Percentiles rank a stretch among this genome's conserved stretches.
Conservation (phyloP, 2,113 vertebrate species). For the Oryzias javanicus region DNA sequence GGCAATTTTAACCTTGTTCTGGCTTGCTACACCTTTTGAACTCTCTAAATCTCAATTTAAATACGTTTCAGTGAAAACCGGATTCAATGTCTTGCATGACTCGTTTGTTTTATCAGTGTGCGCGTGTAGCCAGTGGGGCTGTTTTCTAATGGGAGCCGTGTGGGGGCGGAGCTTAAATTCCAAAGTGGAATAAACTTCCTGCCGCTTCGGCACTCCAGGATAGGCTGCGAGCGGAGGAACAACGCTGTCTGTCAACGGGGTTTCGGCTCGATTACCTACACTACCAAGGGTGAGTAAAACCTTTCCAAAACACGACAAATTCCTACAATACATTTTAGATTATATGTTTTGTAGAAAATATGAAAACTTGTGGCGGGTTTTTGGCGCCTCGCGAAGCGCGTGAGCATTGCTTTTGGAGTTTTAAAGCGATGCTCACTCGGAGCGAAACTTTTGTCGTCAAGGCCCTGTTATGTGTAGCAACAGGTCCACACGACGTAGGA, state of each 20-base stretch:
- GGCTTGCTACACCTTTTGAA: not conserved
- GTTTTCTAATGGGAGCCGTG: not conserved
- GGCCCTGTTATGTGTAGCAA: conserved; percentile 70
- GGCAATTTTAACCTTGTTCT: not conserved
- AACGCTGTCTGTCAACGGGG: conserved; percentile 43
- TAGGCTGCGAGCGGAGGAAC: conserved; percentile 52
- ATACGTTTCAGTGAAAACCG: not conserved
- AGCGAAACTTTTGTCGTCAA: conserved; percentile 67
- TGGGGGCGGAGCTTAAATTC: conserved; percentile 65
- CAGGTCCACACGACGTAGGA: conserved; percentile 59
- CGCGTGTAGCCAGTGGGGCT: not conserved
- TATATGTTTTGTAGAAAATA: not conserved
- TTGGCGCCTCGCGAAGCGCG: not conserved
- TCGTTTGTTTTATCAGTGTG: not conserved
- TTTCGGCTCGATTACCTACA: conserved; percentile 32
- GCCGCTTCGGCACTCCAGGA: conserved; percentile 70
- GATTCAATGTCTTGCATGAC: not conserved
- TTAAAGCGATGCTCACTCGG: conserved; percentile 43
- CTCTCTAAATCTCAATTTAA: not conserved
- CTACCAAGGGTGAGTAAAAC: conserved; percentile 34
- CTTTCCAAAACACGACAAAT: not conserved
- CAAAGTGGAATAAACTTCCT: conserved; percentile 63
- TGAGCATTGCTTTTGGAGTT: conserved; percentile 44
- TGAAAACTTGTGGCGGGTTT: not conserved
- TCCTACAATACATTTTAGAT: fast-evolving